These are phyloP conservation scores for Theretra japonica DNA, from an alignment of 2,888 invertebrate species.

Conservation along the genomic window DNA sequence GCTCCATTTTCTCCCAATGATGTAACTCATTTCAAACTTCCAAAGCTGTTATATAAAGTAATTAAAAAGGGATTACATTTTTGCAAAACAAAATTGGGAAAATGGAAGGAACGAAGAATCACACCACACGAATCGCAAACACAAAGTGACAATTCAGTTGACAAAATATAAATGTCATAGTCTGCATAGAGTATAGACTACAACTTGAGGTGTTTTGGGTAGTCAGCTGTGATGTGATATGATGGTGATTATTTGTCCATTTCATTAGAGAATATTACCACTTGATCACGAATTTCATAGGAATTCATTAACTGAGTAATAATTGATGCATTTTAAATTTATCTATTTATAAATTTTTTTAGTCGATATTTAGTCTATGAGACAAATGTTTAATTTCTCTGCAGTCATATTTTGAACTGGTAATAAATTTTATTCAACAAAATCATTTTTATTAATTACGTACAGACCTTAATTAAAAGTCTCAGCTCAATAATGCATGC, in stretches of 20 bases:
- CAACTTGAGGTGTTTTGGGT: not conserved
- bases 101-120: slow-evolving; percentile 40
- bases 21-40: slow-evolving; percentile 54
- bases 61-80: slow-evolving; percentile 52
- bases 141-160: slow-evolving; percentile 2
- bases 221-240: slow-evolving; percentile 8
- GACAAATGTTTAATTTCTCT: not conserved
- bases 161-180: slow-evolving; percentile 20
- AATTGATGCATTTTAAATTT: not conserved
- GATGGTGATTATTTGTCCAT: not conserved
- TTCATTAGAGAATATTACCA: too few species aligned
- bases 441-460: not conserved
- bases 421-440: slow-evolving; percentile 18
- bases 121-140: not conserved
- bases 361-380: slow-evolving; percentile 3
- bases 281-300: not conserved
- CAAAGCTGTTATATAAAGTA: slow-evolving; percentile 37
- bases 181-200: not conserved
- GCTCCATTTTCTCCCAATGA: slow-evolving; percentile 58
- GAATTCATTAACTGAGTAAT: not conserved
- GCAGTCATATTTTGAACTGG: not conserved
- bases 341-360: not conserved
- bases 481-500: not conserved
- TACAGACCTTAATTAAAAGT: not conserved
- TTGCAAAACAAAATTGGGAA: slow-evolving; percentile 49